Evolutionary conservation across 2,797 vertebrate species (phyloP), one percentile per base, ranked within the genome.

Genomic region (Lepilemur septentrionalis): DNA sequence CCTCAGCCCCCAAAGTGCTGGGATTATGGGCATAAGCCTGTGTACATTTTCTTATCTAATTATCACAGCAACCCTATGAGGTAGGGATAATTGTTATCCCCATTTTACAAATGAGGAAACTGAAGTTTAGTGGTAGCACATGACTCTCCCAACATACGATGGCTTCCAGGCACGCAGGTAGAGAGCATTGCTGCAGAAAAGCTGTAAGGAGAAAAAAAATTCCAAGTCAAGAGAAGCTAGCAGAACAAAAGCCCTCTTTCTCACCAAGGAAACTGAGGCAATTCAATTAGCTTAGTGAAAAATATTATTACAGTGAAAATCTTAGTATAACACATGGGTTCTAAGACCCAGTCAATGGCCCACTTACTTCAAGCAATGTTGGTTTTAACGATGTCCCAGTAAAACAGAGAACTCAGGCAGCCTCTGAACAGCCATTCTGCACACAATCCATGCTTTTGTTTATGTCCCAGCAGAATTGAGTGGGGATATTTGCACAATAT

Each of bases 71-170:
- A 52, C 38, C 46, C 25, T 78, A 7, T 57, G 52, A 12, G 43
- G 52, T 46, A 89, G 20, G 11, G n/a, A 84, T 59, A 59, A 75
- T 75, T 83, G 83, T 48, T 41, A 83, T 30, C 46, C 57, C 38
- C 52, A 75, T 82, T 88, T 95, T 83, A 94, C 15, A 95, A 76
- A 67, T 79, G 35, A 82, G 57, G 43, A 96, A 91, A 94, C 25
- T 52, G 23, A 93, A 57, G 38, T 80, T 89, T 50, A 88, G 79
- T 86, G 63, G 52, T 93, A 69, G 76, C 25, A 75, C 0, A 5
- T 76, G 79, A 55, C n/a, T 85, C 94, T 43, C 14, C 11, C 78
- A 85, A 57, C 23, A 91, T 28, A 81, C 0, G 2, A 20, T 84
- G 23, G 72, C 72, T 93, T 95, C 48, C 46, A 76, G 76, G 59